phyloP scores from a whole-genome alignment of 2,113 vertebrate genomes.

The Myodes glareolus region DNA sequence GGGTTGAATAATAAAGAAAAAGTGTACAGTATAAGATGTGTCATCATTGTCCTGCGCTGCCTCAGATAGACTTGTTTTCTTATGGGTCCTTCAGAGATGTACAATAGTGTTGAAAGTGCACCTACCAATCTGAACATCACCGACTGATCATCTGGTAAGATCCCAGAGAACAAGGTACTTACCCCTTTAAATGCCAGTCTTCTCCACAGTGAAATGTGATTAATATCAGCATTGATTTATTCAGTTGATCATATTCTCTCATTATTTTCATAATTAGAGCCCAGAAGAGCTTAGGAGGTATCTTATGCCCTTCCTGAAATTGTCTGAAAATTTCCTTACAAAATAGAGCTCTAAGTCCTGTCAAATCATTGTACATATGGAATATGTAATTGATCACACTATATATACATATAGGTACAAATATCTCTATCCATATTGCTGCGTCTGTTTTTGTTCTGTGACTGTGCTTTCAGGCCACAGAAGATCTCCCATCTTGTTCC shows the following conservation, averaged over 20 bases:
- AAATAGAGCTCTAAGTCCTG: not conserved
- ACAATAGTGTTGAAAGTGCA: not conserved
- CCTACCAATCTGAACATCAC: not conserved
- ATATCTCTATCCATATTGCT: not conserved
- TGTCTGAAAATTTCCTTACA: constrained; percentile 7
- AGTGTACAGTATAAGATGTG: not conserved
- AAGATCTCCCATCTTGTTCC: not conserved
- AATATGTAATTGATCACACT: not conserved
- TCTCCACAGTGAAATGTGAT: not conserved
- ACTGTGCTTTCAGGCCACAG: not conserved
- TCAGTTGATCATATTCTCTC: not conserved
- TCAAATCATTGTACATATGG: not conserved
- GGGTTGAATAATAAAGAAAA: not conserved
- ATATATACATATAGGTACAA: not conserved
- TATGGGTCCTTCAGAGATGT: not conserved
- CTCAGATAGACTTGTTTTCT: not conserved
- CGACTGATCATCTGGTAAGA: not conserved
- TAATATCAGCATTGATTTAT: not conserved
- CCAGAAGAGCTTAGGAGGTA: not conserved
- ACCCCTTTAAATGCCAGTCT: not conserved
- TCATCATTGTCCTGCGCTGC: not conserved
- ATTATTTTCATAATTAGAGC: not conserved
- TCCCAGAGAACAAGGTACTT: not conserved
- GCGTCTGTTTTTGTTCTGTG: not conserved
- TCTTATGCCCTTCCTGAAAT: constrained; percentile 4